Evolutionary conservation across 1,140 invertebrate species (phyloP).

Genomic region (Ceratoteleas bidentatus): DNA sequence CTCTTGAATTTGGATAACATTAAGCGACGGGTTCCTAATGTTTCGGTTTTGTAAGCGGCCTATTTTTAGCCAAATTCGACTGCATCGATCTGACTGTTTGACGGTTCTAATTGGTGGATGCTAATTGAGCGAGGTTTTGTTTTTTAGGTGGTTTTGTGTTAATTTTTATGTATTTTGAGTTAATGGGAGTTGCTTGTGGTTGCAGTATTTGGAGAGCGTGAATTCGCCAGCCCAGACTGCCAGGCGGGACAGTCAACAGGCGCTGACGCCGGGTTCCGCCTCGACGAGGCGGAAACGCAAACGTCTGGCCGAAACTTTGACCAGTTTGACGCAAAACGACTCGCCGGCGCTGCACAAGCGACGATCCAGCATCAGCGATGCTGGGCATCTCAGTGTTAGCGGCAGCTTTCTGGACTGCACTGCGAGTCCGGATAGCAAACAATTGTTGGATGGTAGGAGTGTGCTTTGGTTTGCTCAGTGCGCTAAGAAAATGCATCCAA

Average conservation of each 20-base stretch:
- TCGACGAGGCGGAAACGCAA: conserved; percentile 87
- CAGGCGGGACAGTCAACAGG: conserved; percentile 78
- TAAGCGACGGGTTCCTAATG: background rate
- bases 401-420: conserved; percentile 94
- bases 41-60: background rate
- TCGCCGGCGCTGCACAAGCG: conserved; percentile 86
- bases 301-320: conserved; percentile 84
- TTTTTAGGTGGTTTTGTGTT: too few relatives aligned
- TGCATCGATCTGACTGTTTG: too few relatives aligned
- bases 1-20: background rate
- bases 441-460: conserved; percentile 83
- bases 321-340: conserved; percentile 81
- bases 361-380: conserved; percentile 91
- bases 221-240: too few relatives aligned
- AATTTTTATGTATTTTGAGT: too few relatives aligned
- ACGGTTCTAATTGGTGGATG: too few relatives aligned
- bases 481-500: too few relatives aligned
- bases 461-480: too few relatives aligned
- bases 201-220: conserved; percentile 83
- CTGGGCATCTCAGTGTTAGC: conserved; percentile 90
- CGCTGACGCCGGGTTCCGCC: conserved; percentile 78
- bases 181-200: too few relatives aligned
- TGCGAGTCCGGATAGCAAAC: conserved; percentile 86
- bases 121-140: too few relatives aligned
- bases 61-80: background rate